Percentiles rank a stretch among this genome's conserved stretches.
Evolutionary conservation across 2,113 vertebrate genomes (phyloP).

Genomic region (Sander vitreus): DNA sequence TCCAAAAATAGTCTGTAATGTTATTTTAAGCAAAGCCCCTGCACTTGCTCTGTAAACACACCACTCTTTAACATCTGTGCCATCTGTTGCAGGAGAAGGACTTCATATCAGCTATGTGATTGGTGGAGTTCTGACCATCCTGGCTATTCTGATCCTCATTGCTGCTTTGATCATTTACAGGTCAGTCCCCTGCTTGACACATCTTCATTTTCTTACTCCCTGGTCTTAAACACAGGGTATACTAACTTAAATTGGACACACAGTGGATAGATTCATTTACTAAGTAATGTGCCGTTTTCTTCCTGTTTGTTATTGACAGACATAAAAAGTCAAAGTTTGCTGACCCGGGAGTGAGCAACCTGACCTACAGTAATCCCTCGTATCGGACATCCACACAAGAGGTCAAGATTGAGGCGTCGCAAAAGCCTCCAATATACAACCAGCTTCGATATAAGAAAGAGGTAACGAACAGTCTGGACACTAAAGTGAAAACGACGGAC

Average conservation of each 20-base stretch:
- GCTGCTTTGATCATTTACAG: conserved; percentile 94
- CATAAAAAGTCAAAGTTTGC: conserved; percentile 97
- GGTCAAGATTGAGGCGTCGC: conserved; percentile 95
- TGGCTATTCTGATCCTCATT: conserved; percentile 93
- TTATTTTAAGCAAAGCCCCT: not conserved
- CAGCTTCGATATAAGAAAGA: conserved; percentile 98
- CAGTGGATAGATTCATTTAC: not conserved
- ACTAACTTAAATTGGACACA: not conserved
- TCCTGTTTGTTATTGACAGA: conserved; percentile 74
- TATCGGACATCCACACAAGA: conserved; percentile 98
- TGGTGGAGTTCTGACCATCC: conserved; percentile 91
- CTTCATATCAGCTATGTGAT: conserved; percentile 95
- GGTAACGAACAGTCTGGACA: conserved; percentile 78
- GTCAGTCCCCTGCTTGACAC: conserved; percentile 73
- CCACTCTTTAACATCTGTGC: not conserved
- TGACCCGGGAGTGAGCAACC: conserved; percentile 92
- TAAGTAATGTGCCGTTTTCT: not conserved
- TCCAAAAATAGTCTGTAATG: not conserved
- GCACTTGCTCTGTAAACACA: not conserved
- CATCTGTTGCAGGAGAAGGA: conserved; percentile 88
- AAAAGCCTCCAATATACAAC: conserved; percentile 95
- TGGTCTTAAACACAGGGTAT: not conserved
- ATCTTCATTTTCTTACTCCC: too few species aligned
- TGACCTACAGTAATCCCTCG: conserved; percentile 98
- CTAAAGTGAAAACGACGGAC: too few species aligned